Evolutionary conservation across 2,113 vertebrate genomes (phyloP).

Genomic region (Varanus salvator): DNA sequence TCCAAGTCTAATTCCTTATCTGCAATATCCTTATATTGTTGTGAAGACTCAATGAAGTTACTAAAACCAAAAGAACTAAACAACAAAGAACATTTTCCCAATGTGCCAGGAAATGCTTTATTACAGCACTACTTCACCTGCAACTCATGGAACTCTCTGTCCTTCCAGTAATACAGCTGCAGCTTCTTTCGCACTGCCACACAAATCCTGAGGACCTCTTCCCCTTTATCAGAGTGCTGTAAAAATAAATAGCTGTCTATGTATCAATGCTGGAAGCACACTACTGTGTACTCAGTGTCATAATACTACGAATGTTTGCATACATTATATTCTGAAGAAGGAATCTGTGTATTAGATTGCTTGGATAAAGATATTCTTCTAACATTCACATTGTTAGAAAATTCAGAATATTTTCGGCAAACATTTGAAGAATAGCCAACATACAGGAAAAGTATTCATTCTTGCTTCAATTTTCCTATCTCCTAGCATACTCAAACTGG

Average conservation of each 20-base stretch:
- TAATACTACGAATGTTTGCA: neutral
- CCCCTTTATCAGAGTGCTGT: constrained; percentile 86
- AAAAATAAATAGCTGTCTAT: constrained; percentile 45
- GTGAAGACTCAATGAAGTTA: neutral
- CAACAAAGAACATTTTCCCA: neutral
- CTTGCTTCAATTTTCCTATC: neutral
- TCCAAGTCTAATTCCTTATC: neutral
- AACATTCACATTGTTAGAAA: neutral
- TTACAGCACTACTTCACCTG: constrained; percentile 79
- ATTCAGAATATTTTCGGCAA: neutral
- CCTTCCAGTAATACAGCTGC: constrained; percentile 97
- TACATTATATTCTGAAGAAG: neutral
- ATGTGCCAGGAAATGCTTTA: neutral
- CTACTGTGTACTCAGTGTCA: neutral
- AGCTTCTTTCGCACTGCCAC: constrained; percentile 96
- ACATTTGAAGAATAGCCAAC: neutral
- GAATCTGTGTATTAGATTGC: neutral
- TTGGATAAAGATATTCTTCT: neutral
- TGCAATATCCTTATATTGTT: too few relatives aligned
- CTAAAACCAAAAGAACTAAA: neutral
- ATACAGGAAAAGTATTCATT: neutral
- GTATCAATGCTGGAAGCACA: neutral
- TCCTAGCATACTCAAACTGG: too few relatives aligned
- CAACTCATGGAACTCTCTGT: constrained; percentile 93
- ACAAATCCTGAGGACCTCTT: constrained; percentile 92